These are phyloP conservation scores for Mimas tiliae DNA, from an alignment of 2,888 invertebrate species.

Conservation along the genomic window DNA sequence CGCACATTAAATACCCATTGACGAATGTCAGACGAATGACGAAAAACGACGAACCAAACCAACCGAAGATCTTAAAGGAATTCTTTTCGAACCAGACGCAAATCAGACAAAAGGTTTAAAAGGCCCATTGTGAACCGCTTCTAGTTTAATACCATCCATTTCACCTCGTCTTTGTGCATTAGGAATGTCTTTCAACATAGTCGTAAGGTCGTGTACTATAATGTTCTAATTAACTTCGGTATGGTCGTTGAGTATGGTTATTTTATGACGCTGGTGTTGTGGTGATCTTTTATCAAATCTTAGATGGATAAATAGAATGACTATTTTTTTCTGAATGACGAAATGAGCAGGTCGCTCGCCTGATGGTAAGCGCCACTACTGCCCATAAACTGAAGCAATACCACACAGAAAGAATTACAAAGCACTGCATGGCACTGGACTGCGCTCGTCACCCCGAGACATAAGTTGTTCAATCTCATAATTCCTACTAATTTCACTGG, in stretches of 20 bases:
- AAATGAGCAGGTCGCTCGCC: no score
- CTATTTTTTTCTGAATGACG: not conserved
- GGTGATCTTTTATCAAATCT: no score
- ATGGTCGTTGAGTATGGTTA: not conserved
- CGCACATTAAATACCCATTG: slow-evolving; percentile 7
- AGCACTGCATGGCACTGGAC: no score
- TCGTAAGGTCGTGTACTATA: slow-evolving; percentile 31
- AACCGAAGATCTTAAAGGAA: slow-evolving; percentile 22
- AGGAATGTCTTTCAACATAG: slow-evolving; percentile 56
- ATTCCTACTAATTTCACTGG: no score
- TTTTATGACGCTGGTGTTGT: not conserved
- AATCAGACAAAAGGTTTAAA: slow-evolving; percentile 61
- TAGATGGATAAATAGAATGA: no score
- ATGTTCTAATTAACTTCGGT: slow-evolving; percentile 27
- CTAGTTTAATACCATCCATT: slow-evolving; percentile 64
- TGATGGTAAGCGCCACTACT: no score
- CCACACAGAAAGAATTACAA: no score
- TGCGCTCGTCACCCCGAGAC: no score
- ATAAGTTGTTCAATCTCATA: no score
- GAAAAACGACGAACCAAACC: slow-evolving; percentile 11
- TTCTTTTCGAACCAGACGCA: slow-evolving; percentile 33
- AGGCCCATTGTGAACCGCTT: slow-evolving; percentile 62
- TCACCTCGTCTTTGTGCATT: slow-evolving; percentile 55
- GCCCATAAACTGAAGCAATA: no score
- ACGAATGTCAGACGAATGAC: not conserved